Evolutionary conservation across 92 coral and sea anemone species (phyloP).

Genomic region (Phenganax marumi): DNA sequence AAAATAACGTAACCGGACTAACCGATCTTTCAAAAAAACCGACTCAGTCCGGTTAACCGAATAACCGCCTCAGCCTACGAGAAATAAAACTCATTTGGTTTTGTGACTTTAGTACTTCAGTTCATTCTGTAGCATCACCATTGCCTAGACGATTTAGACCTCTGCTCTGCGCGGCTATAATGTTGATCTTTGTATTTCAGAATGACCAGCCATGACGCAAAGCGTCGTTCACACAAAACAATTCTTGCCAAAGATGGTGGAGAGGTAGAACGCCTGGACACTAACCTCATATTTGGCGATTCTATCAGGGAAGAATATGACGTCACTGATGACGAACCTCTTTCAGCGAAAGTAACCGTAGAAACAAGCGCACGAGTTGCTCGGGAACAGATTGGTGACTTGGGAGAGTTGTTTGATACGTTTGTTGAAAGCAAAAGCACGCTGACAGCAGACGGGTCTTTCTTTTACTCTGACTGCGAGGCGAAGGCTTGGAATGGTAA

Average conservation of each 20-base stretch:
- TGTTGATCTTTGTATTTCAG: conserved; percentile 20
- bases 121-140: no score
- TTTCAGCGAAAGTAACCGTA: conserved; percentile 54
- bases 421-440: conserved; percentile 53
- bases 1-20: no score
- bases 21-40: no score
- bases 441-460: conserved; percentile 64
- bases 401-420: conserved; percentile 51
- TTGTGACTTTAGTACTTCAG: no score
- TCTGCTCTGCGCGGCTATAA: neutral
- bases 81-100: no score
- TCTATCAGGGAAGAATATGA: conserved; percentile 47
- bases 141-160: neutral
- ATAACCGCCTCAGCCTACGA: no score
- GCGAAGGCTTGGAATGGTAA: conserved; percentile 31
- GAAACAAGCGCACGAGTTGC: conserved; percentile 44
- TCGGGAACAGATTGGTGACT: conserved; percentile 9
- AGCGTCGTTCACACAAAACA: conserved; percentile 43
- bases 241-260: conserved; percentile 55
- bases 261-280: conserved; percentile 47
- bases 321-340: conserved; percentile 58
- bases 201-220: conserved; percentile 44
- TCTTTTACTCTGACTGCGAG: conserved; percentile 47
- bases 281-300: conserved; percentile 59
- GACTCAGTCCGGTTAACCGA: no score